A percentile compares a stretch with the other conserved stretches of the same genome.
Evolutionary conservation across 2,888 invertebrate species (phyloP).

Genomic region (Stenodera caucasica): DNA sequence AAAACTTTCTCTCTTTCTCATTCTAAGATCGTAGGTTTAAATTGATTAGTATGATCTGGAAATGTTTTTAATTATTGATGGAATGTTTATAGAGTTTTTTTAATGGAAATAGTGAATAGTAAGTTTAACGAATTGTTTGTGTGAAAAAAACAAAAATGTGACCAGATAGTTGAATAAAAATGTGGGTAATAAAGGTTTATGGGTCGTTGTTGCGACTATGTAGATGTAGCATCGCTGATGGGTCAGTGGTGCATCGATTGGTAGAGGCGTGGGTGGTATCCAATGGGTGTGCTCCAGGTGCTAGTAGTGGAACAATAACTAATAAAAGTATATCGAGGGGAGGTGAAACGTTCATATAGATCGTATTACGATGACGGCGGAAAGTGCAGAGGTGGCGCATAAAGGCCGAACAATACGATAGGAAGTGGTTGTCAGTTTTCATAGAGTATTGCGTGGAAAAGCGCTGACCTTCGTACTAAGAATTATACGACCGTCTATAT

Average conservation of each 20-base stretch:
- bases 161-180: background rate
- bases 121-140: too few species aligned
- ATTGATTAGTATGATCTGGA: background rate
- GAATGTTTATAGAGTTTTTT: background rate
- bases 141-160: background rate
- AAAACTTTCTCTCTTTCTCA: constrained; percentile 3
- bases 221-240: background rate
- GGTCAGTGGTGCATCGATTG: constrained; percentile 4
- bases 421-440: constrained; percentile 38
- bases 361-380: constrained; percentile 29
- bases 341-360: background rate
- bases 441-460: constrained; percentile 23
- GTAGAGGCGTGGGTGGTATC: constrained; percentile 18
- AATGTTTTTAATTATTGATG: background rate
- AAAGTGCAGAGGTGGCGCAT: constrained; percentile 31
- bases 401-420: constrained; percentile 14
- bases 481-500: constrained; percentile 14
- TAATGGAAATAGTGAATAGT: too few species aligned
- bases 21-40: background rate
- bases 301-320: background rate
- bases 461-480: constrained; percentile 30
- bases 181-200: background rate
- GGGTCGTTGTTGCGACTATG: background rate
- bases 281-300: background rate
- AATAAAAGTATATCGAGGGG: background rate